phyloP scores from a whole-genome alignment of 1,140 invertebrate genomes.

The Batillaria attramentaria region DNA sequence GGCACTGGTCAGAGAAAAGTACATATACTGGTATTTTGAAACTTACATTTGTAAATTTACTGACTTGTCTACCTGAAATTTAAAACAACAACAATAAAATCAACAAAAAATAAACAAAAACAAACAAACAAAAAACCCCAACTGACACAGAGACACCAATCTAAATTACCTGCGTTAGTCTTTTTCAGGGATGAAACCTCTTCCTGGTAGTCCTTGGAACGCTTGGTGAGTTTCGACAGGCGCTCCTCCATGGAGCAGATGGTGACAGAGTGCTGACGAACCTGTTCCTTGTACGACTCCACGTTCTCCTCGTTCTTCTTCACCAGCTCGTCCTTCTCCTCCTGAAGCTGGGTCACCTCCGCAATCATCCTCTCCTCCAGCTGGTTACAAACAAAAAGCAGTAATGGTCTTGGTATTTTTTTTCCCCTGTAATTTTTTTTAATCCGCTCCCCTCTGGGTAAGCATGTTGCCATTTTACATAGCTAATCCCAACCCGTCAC shows the following conservation, averaged over 20 bases:
- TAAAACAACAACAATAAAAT: not conserved
- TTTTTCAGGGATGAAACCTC: constrained; percentile 61
- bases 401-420: too few species aligned
- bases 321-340: constrained; percentile 47
- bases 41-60: too few species aligned
- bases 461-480: too few species aligned
- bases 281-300: constrained; percentile 66
- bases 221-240: constrained; percentile 65
- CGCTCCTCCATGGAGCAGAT: constrained; percentile 72
- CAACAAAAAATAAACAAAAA: not conserved
- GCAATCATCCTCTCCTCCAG: constrained; percentile 37
- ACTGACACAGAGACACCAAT: not conserved
- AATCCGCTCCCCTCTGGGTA: too few species aligned
- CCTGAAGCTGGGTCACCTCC: constrained; percentile 32
- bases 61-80: not conserved
- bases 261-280: constrained; percentile 69
- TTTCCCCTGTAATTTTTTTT: too few species aligned
- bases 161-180: constrained; percentile 57
- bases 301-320: constrained; percentile 56
- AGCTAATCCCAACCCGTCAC: too few species aligned
- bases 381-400: too few species aligned
- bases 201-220: constrained; percentile 63
- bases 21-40: too few species aligned
- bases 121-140: not conserved
- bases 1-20: too few species aligned